Base-by-base conservation (phyloP, 1,140 invertebrate species). In the Planococcus citri region DNA sequence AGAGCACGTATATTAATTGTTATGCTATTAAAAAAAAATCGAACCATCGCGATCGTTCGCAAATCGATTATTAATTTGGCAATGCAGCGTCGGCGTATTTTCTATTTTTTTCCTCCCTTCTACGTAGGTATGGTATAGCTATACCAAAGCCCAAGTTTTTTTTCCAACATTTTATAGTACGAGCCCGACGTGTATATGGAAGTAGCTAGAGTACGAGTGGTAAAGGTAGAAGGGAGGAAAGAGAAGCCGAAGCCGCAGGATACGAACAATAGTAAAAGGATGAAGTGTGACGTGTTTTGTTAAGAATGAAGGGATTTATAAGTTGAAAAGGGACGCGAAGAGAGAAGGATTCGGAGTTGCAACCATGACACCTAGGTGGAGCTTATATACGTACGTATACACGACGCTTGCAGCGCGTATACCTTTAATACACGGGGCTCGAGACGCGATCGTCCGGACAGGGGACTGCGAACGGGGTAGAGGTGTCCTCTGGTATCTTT, bases 211-310 rank as follows among this genome's bases (percentile, higher is more conserved):
- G n/a, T n/a, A n/a, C n/a, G n/a, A n/a, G n/a, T n/a, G n/a, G n/a
- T n/a, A n/a, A n/a, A n/a, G n/a, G n/a, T n/a, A n/a, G n/a, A n/a
- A n/a, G 17, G 17, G 51, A 58, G 51, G 20, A 64, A 64, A 64
- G 25, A 25, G 24, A 64, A 64, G 60, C 60, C 60, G 24, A 64
- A 64, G 60, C 60, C 60, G 60, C 60, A 25, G 60, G 60, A 64
- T 64, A 64, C 24, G n/a, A 64, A 64, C 60, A 64, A 64, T 64
- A 25, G 60, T 64, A 64, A 64, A 33, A 64, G 60, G 60, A 64
- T 64, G 60, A 64, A 64, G 60, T 64, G 60, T 64, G 60, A 64
- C 60, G 60, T 64, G 60, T 64, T 64, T 64, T 64, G 60, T 64
- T 64, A 64, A 64, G 60, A 64, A 64, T 64, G 60, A 64, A 64